These are phyloP conservation scores for Dreissena polymorpha DNA, from an alignment of 1,140 invertebrate species.

Conservation along the genomic window DNA sequence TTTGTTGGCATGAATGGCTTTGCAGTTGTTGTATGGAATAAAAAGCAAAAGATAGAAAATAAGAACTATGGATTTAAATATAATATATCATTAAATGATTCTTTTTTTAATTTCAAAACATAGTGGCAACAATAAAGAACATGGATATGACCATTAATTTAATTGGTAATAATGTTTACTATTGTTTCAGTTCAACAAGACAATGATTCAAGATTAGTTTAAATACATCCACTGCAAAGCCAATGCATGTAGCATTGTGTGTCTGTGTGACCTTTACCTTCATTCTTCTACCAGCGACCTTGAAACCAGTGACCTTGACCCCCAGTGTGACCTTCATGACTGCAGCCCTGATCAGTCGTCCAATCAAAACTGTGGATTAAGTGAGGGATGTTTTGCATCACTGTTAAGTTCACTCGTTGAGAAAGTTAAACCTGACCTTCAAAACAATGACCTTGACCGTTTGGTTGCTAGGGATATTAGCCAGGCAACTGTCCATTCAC, in stretches of 20 bases:
- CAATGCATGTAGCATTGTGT: slow-evolving; percentile 29
- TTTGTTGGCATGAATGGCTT: not conserved
- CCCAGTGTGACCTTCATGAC: slow-evolving; percentile 19
- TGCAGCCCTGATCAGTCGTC: slow-evolving; percentile 11
- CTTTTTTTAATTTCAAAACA: no score
- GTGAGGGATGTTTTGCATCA: slow-evolving; percentile 47
- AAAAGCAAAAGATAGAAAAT: no score
- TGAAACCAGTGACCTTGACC: slow-evolving; percentile 10
- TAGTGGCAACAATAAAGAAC: no score
- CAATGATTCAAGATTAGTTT: not conserved
- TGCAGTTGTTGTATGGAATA: not conserved
- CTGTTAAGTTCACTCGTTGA: slow-evolving; percentile 28
- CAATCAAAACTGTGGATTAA: slow-evolving; percentile 24
- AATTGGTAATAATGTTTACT: not conserved
- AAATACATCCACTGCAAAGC: slow-evolving; percentile 34
- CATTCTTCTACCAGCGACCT: slow-evolving; percentile 42
- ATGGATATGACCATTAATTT: not conserved
- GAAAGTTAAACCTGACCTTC: slow-evolving; percentile 19
- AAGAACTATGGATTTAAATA: no score
- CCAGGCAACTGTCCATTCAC: slow-evolving; percentile 14
- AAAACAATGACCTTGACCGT: slow-evolving; percentile 8
- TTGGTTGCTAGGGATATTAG: slow-evolving; percentile 3
- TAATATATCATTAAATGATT: no score
- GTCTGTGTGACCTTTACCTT: slow-evolving; percentile 47
- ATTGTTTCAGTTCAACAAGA: slow-evolving; percentile 34